Base-by-base conservation (phyloP, 2,113 vertebrate genomes). In the Bostrychus sinensis region DNA sequence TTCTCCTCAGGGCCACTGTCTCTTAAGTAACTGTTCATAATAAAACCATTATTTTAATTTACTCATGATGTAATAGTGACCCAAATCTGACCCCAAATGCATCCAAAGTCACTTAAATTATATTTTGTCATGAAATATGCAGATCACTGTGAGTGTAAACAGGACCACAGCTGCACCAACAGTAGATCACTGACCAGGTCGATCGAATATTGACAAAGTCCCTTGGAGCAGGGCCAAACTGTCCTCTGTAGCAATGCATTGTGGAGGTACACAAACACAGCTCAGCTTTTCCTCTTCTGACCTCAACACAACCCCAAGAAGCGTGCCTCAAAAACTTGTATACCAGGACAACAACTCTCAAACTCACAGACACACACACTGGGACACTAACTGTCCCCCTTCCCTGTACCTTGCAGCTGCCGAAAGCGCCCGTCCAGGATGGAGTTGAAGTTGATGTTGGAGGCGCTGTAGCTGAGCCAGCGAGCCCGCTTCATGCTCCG, bases 371-470 rank as follows among this genome's bases (percentile, higher is more conserved):
- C 43, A 72, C 37, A 48, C 67, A 69, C 32, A 45, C n/a, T 65
- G 51, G 26, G 9, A 45, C 10, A 32, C 45, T n/a, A 14, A 12
- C 43, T 28, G 16, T 12, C 57, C 7, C 56, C 28, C 42, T 38
- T 34, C 46, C 20, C n/a, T 61, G 70, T 93, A 93, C 92, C 92
- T 93, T 93, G 92, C 82, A 93, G 62, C 78, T 93, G 91, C 65
- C 91, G 85, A 78, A 93, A 93, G 75, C 92, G 90, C 38, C 92
- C 91, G 5, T 93, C 92, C 74, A 92, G 84, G 80, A 92, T 83
- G 70, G 91, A 89, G 87, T 91, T 91, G 78, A 91, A 92, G 56
- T 73, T 90, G 69, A 91, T 91, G 84, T 92, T 92, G 63, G 92
- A 91, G 79, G 92, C 83, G 82, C 91, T 93, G 78, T 83, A 91